Evolutionary conservation across 2,888 invertebrate species (phyloP), one percentile per base, ranked within the genome.

Genomic region (Ophraella communa): DNA sequence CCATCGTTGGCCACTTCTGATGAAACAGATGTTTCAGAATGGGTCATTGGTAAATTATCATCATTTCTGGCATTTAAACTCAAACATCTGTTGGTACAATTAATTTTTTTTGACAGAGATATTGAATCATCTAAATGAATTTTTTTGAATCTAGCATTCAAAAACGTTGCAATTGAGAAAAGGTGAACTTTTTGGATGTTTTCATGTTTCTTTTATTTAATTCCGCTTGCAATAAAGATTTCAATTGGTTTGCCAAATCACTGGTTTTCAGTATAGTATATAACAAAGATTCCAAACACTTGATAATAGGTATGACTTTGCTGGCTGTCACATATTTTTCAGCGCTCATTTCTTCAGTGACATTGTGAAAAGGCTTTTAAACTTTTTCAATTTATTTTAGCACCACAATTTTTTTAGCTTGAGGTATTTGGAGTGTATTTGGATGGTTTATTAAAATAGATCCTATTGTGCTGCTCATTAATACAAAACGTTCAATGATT

Each of bases 221-320:
- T n/a, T 51, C 51, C 23, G 51, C 3, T 24, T 23, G 51, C 11
- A 51, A 11, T 1, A 24, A 51, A 11, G 23, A 8, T 51, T 51
- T 51, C n/a, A 51, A 21, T 51, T 51, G 51, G 3, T 51, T 63
- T 70, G 27, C 56, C 42, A 52, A 53, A 67, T 61, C 69, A 64
- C 67, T 55, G 8, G 21, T 21, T 44, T 35, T 30, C 23, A 44
- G 11, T 8, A 54, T 10, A 21, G 35, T 64, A 60, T 72, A 63
- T 42, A 71, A 68, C 66, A 58, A 64, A 35, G 67, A 65, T 69
- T 65, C 65, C 55, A 74, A 42, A 62, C 74, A 71, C 57, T 65
- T 69, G 39, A 74, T 69, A 24, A 76, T 66, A n/a, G 76, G 74
- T 63, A 77, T 77, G 45, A 71, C 73, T 70, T 74, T 75, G 52